Base-by-base conservation (phyloP, 2,797 vertebrate species). In the Falco naumanni region DNA sequence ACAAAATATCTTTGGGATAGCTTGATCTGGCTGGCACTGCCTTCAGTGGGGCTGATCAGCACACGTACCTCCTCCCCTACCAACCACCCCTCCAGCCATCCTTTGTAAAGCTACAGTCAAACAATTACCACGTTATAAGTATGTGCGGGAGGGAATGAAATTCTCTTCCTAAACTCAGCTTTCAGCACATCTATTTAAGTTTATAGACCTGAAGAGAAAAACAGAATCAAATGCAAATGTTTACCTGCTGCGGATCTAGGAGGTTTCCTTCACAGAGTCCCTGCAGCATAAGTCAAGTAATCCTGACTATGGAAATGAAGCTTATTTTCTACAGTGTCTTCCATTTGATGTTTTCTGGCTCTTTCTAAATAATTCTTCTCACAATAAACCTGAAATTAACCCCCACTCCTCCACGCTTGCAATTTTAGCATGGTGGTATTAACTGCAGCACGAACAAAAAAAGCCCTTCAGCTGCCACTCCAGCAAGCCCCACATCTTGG, bases 141-240 rank as follows among this genome's bases (percentile, higher is more conserved):
- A 85, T 1, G 0, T 92, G 88, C 84, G 92, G 84, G 64, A 93
- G 68, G 48, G 78, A 80, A 76, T 91, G 69, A 91, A 84, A 74
- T 78, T 95, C 82, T 89, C 81, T 77, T 82, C 86, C 90, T 66
- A 95, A 94, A 96, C 50, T 72, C 68, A 96, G 89, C 92, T 92
- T 85, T 85, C 89, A 81, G 95, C 81, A 90, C 50, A 63, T 33
- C 37, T 53, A 83, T 87, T 90, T 87, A 71, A 83, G 90, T 78
- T 94, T 90, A 54, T 56, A 91, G 63, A 48, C 53, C 90, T 24
- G 7, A 82, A 74, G 72, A 66, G 65, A 84, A 89, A 79, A 81
- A 34, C 51, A 82, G 56, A 93, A 90, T 89, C 94, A 83, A 94
- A 92, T 69, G 84, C 68, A 85, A 87, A 93, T 75, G 45, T 87